Evolutionary conservation across 2,888 invertebrate species (phyloP).

Genomic region (Campopleginae sp.): DNA sequence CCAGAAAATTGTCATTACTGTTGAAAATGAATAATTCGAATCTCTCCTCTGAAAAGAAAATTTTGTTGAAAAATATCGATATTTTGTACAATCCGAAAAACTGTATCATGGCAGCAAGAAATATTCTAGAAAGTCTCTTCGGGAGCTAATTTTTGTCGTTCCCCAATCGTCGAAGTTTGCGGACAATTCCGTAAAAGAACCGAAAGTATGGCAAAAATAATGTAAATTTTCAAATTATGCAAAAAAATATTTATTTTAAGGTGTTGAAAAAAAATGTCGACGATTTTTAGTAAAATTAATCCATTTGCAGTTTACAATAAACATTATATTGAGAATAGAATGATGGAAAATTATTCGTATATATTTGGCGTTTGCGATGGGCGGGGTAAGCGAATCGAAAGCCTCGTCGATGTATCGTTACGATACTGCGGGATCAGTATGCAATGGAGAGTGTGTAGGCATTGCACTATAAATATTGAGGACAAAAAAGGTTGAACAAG

Average conservation of each 20-base stretch:
- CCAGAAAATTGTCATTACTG: not conserved
- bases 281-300: not conserved
- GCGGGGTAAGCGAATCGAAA: constrained; percentile 56
- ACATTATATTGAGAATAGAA: constrained; percentile 40
- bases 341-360: constrained; percentile 17
- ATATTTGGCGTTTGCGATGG: constrained; percentile 32
- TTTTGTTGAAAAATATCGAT: too few relatives aligned
- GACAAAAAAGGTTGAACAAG: constrained; percentile 10
- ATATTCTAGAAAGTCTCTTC: too few relatives aligned
- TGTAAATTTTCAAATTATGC: too few relatives aligned
- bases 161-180: too few relatives aligned
- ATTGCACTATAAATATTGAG: constrained; percentile 46
- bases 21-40: not conserved
- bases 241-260: too few relatives aligned
- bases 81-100: too few relatives aligned
- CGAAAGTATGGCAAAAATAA: too few relatives aligned
- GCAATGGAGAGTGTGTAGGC: constrained; percentile 22
- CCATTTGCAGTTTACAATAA: constrained; percentile 7
- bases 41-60: too few relatives aligned
- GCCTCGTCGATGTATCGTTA: constrained; percentile 54
- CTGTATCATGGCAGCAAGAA: too few relatives aligned
- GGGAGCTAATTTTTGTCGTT: too few relatives aligned
- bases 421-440: constrained; percentile 52
- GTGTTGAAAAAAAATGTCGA: too few relatives aligned
- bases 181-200: too few relatives aligned